phyloP scores from a whole-genome alignment of 2,113 vertebrate genomes.

The Pionites leucogaster region DNA sequence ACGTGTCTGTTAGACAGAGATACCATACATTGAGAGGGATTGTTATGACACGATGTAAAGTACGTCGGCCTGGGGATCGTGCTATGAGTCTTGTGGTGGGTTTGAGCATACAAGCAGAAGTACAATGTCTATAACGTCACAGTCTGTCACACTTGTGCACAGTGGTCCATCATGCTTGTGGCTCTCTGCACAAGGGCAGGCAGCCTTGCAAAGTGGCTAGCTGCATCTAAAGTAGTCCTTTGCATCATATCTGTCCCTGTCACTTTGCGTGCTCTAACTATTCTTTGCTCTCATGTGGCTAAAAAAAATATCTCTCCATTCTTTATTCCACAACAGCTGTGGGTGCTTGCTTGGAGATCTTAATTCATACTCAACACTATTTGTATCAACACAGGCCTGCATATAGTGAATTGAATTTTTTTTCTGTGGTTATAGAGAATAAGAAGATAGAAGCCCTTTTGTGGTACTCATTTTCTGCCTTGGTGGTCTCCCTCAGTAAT shows the following conservation, averaged over 20 bases:
- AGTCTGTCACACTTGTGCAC: neutral
- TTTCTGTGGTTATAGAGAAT: neutral
- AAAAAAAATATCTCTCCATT: neutral
- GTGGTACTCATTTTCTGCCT: neutral
- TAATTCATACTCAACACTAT: neutral
- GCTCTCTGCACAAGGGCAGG: neutral
- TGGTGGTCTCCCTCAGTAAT: neutral
- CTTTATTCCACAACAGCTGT: neutral
- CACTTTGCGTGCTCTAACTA: neutral
- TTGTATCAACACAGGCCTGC: neutral
- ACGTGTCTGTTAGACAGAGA: neutral
- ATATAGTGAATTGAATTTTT: neutral
- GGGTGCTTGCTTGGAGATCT: neutral
- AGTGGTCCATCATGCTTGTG: neutral
- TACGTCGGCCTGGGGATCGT: accelerated
- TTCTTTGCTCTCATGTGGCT: neutral
- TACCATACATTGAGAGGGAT: accelerated
- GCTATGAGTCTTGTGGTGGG: neutral
- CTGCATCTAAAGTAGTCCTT: neutral
- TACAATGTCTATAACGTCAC: accelerated
- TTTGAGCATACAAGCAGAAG: neutral
- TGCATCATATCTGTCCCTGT: neutral
- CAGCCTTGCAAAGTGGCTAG: neutral
- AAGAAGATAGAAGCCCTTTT: neutral
- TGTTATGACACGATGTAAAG: accelerated